These are phyloP conservation scores for Manduca sexta DNA, from an alignment of 1,140 invertebrate species.

Conservation along the genomic window DNA sequence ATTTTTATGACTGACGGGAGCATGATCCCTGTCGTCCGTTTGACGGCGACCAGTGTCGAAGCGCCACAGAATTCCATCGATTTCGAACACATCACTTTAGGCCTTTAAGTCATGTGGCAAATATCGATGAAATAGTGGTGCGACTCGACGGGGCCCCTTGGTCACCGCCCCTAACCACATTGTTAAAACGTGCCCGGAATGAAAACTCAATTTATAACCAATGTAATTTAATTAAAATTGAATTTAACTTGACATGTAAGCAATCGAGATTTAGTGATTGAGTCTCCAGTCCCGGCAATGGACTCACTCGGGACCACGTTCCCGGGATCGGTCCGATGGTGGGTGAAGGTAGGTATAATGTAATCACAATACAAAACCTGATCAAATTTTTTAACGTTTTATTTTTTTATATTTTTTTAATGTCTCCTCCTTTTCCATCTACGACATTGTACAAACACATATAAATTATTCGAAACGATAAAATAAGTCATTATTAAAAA, in stretches of 20 bases:
- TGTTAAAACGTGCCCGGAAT: slow-evolving; percentile 23
- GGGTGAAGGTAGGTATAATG: slow-evolving; percentile 38
- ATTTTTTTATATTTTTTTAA: slow-evolving; percentile 66
- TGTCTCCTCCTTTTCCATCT: slow-evolving; percentile 60
- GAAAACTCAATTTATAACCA: slow-evolving; percentile 27
- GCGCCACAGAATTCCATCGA: slow-evolving; percentile 51
- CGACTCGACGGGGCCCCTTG: slow-evolving; percentile 55
- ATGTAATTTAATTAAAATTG: background rate
- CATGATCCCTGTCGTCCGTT: slow-evolving; percentile 43
- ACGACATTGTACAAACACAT: slow-evolving; percentile 70
- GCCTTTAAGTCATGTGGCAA: slow-evolving; percentile 62
- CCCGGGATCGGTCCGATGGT: slow-evolving; percentile 42
- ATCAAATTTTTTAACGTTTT: slow-evolving; percentile 66
- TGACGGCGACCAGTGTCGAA: slow-evolving; percentile 51
- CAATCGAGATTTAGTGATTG: slow-evolving; percentile 5
- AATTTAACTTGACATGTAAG: too few relatives aligned
- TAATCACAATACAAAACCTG: slow-evolving; percentile 57
- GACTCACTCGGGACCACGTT: slow-evolving; percentile 38
- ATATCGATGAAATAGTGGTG: slow-evolving; percentile 49
- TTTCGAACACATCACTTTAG: slow-evolving; percentile 60
- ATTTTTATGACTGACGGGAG: slow-evolving; percentile 29
- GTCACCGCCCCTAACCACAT: slow-evolving; percentile 56
- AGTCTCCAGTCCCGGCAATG: slow-evolving; percentile 36
- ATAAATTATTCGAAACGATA: slow-evolving; percentile 73
- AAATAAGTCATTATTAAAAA: slow-evolving; percentile 71